Evolutionary conservation across 2,888 invertebrate species (phyloP), one percentile per base, ranked within the genome.

Genomic region (Charanyca ferruginea): DNA sequence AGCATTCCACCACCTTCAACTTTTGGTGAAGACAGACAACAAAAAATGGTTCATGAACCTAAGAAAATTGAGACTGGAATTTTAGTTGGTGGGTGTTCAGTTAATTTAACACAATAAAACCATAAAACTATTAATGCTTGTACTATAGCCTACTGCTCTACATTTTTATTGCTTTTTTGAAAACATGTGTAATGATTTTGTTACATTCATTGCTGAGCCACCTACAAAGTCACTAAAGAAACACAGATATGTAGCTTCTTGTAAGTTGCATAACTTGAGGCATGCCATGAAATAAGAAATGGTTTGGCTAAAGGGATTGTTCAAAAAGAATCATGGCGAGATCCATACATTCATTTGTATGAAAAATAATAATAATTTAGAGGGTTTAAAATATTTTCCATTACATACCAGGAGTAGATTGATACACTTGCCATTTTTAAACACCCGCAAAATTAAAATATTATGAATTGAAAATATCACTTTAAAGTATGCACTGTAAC

Each of bases 31-130:
- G 85, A 85, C 58, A 62, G 80, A 59, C 82, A 79, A 65, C 84
- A 85, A 25, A 89, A 93, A 84, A 95, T 94, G 94, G 92, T 93
- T 25, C 92, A 94, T 87, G 96, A 96, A 75, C 88, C 92, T 61
- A 96, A 93, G 79, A 94, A 94, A 84, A 88, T 94, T 80, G 95
- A 95, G 79, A 95, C 94, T 66, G 94, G 94, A 66, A 88, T 95
- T 71, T 88, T 95, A 84, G 89, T 96, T 80, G 95, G 94, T 94
- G 83, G 84, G 90, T 83, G 8, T 45, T 44, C 41, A 20, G 3
- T 52, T 25, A 8, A 23, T 45, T 41, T 25, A 13, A 32, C n/a
- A 28, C 7, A 38, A 1, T 42, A 11, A 18, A 48, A 28, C 9
- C 13, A 16, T 3, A 7, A 32, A 25, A 25, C 25, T 25, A 25